Base-by-base conservation (phyloP, 2,888 invertebrate genomes). In the Drosophila borborema region DNA sequence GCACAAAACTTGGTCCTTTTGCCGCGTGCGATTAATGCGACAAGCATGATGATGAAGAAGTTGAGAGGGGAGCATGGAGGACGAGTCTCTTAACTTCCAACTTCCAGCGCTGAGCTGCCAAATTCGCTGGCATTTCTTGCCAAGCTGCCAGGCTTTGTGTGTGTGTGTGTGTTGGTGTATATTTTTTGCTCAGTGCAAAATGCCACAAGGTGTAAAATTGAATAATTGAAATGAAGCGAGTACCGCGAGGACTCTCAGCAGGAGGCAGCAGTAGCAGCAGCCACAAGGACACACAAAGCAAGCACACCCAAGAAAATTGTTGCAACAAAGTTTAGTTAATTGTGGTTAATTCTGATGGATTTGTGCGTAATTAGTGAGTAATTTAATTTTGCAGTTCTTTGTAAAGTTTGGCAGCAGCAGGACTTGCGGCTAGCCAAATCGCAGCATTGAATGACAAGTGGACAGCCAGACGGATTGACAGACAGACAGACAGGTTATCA, bases 271-370 rank as follows among this genome's bases (percentile, higher is more conserved):
- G 46, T 48, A 51, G 56, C 45, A 54, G 58, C 28, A 38, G 64
- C 66, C 51, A 65, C 68, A 76, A 76, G 64, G 77, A 71, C 58
- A 71, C 55, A 71, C 55, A 63, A 71, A 77, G 53, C 20, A 20
- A 20, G 20, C 20, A 20, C 20, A 55, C 56, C 53, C 48, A 46
- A 51, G 66, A 67, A 71, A 80, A 75, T 74, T 75, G 76, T 70
- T 76, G 74, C 81, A 79, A 87, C 85, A 89, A 89, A 90, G 79
- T 84, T 86, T 82, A 78, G 81, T 85, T 90, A 91, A 91, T 90
- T 90, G 90, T 75, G 90, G 90, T 90, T 90, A 90, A 91, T 91
- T 91, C 91, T 91, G 88, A 91, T 90, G 91, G 91, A 90, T 90
- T 90, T 86, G 82, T 77, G 80, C 74, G 82, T 90, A 91, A 90